Percentiles rank a stretch among this genome's conserved stretches.
Conservation (phyloP, 2,113 vertebrate genomes). For the Nycticorax nycticorax region DNA sequence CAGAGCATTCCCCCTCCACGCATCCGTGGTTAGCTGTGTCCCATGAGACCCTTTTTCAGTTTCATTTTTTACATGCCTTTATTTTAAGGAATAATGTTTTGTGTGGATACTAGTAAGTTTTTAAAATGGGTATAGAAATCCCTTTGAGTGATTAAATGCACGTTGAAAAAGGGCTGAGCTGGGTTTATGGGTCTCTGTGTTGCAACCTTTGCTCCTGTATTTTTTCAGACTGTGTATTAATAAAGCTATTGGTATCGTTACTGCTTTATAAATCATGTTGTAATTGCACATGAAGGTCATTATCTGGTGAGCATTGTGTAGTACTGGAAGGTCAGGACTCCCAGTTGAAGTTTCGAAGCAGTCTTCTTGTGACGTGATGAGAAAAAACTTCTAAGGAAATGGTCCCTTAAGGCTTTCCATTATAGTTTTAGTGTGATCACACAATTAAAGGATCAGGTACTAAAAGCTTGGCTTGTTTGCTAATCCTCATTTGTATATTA, state of each 20-base stretch:
- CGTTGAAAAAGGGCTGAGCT: not conserved
- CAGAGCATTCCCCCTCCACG: not conserved
- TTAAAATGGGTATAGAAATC: not conserved
- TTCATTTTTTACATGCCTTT: not conserved
- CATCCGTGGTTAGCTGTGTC: not conserved
- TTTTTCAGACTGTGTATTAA: not conserved
- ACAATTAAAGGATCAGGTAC: not conserved
- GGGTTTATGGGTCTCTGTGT: not conserved
- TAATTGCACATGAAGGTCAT: not conserved
- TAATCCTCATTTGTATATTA: not conserved
- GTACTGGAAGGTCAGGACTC: not conserved
- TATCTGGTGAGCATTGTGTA: fast-evolving
- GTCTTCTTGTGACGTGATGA: not conserved
- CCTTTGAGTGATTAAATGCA: not conserved
- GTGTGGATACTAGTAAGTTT: not conserved
- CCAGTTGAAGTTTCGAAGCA: not conserved
- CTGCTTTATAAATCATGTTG: not conserved
- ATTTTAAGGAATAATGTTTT: not conserved
- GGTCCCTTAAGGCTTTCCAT: not conserved
- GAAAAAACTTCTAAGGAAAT: not conserved
- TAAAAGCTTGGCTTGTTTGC: not conserved
- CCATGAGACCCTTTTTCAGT: not conserved
- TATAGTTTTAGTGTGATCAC: not conserved
- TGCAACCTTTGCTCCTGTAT: not conserved
- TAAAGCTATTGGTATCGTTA: not conserved